These are phyloP conservation scores for Troides helena DNA, from an alignment of 2,888 invertebrate genomes.

Conservation along the genomic window DNA sequence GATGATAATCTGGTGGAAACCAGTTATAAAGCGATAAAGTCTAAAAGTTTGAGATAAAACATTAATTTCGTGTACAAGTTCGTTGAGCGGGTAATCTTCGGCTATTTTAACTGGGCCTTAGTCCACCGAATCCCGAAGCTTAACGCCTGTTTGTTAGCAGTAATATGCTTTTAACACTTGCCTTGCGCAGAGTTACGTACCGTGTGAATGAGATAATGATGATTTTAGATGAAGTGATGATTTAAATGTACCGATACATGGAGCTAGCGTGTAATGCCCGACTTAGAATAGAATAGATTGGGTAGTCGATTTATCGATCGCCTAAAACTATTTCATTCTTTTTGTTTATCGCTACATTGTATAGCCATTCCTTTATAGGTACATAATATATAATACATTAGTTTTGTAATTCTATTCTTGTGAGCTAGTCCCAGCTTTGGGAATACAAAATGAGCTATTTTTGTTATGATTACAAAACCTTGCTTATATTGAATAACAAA, in stretches of 20 bases:
- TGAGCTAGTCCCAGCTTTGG: too few species aligned
- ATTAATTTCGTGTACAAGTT: conserved; percentile 59
- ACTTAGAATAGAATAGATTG: conserved; percentile 41
- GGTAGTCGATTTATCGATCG: conserved; percentile 41
- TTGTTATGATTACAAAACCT: too few species aligned
- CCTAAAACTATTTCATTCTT: conserved; percentile 24
- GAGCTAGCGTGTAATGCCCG: conserved; percentile 37
- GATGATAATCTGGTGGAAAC: conserved; percentile 31
- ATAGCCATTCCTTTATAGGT: too few species aligned
- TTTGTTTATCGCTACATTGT: background rate
- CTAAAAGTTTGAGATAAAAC: conserved; percentile 57
- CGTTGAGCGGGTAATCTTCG: conserved; percentile 66
- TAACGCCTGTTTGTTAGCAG: conserved; percentile 74
- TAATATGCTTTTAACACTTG: conserved; percentile 78
- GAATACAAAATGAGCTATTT: too few species aligned
- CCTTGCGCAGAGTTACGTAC: conserved; percentile 62
- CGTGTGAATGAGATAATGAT: conserved; percentile 58
- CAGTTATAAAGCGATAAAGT: conserved; percentile 48
- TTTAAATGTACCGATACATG: conserved; percentile 46
- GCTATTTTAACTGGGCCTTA: conserved; percentile 64
- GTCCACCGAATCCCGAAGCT: conserved; percentile 68
- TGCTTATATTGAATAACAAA: too few species aligned
- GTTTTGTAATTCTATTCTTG: too few species aligned
- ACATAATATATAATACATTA: too few species aligned
- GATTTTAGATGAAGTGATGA: conserved; percentile 55